phyloP scores from a whole-genome alignment of 2,888 invertebrate genomes.

The Lysandra coridon region DNA sequence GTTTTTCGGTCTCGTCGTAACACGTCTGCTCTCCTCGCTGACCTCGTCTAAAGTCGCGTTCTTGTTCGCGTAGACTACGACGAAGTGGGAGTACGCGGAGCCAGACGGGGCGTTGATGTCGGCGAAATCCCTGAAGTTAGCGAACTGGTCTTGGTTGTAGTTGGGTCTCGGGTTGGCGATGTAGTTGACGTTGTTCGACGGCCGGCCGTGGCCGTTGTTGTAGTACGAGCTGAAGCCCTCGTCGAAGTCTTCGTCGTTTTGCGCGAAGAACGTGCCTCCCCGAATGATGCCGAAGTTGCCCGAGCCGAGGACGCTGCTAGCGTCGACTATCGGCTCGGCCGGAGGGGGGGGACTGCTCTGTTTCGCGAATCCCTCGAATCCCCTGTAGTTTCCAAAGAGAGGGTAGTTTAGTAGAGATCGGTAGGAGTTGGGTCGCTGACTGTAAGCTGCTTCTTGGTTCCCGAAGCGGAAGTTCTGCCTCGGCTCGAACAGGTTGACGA shows the following conservation, averaged over 20 bases:
- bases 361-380: slow-evolving; percentile 64
- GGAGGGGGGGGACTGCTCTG: slow-evolving; percentile 59
- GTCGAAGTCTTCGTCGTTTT: slow-evolving; percentile 83
- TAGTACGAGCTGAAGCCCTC: slow-evolving; percentile 82
- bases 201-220: slow-evolving; percentile 87
- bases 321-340: slow-evolving; percentile 68
- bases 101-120: slow-evolving; percentile 90
- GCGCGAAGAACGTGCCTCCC: slow-evolving; percentile 92
- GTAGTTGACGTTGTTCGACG: slow-evolving; percentile 81
- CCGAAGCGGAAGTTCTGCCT: slow-evolving; percentile 78
- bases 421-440: slow-evolving; percentile 79
- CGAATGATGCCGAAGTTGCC: slow-evolving; percentile 93
- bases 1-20: slow-evolving; percentile 85
- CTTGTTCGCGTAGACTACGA: slow-evolving; percentile 91
- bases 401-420: slow-evolving; percentile 72
- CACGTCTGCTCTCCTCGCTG: slow-evolving; percentile 66
- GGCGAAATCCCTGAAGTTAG: slow-evolving; percentile 94
- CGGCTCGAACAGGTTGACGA: slow-evolving; percentile 84
- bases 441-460: slow-evolving; percentile 81
- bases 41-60: slow-evolving; percentile 83
- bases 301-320: slow-evolving; percentile 86
- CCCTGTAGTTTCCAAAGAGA: slow-evolving; percentile 65
- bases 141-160: slow-evolving; percentile 90
- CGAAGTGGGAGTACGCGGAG: slow-evolving; percentile 89
- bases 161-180: slow-evolving; percentile 87